Evolutionary conservation across 2,888 invertebrate species (phyloP), one percentile per base, ranked within the genome.

Genomic region (Phyto melanocephala): DNA sequence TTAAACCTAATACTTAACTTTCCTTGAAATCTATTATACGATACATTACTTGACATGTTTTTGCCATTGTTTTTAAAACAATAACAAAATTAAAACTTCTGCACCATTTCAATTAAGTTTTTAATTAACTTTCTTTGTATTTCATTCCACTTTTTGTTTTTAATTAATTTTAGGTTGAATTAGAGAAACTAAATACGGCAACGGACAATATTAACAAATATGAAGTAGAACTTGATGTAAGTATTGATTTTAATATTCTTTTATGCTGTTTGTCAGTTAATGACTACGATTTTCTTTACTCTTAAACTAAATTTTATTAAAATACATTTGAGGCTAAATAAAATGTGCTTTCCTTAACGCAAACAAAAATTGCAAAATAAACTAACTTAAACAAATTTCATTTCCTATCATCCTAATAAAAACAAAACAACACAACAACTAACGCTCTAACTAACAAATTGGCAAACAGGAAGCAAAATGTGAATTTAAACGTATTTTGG

Each of bases 181-280:
- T 98, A 89, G 98, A 98, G 90, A 94, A 96, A 88, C 92, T 98
- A 81, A 98, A 98, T 91, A 95, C 95, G 87, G 95, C 97, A 28
- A 97, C 98, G 70, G 97, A 98, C 92, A 96, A 97, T 91, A 98
- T 98, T 87, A 98, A 98, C 92, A 95, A 95, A 87, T 93, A 97
- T 84, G 98, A 98, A 92, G 95, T 97, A 85, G 97, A 97, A 91
- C 92, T 97, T 87, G 97, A 97, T 91, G 94, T 95, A 91, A 93
- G 91, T 91, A 86, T 86, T 81, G 52, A 68, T 47, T 60, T 60
- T 58, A 17, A 22, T 42, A 54, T 5, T 13, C 1, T 13, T 28
- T 28, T 17, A 50, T 6, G 24, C 54, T 37, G 6, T 2, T 28
- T 40, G 13, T 33, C 20, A 3, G 28, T 20, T 33, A 42, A 28